phyloP scores from a whole-genome alignment of 2,888 invertebrate species.

The Abscondita cerata region DNA sequence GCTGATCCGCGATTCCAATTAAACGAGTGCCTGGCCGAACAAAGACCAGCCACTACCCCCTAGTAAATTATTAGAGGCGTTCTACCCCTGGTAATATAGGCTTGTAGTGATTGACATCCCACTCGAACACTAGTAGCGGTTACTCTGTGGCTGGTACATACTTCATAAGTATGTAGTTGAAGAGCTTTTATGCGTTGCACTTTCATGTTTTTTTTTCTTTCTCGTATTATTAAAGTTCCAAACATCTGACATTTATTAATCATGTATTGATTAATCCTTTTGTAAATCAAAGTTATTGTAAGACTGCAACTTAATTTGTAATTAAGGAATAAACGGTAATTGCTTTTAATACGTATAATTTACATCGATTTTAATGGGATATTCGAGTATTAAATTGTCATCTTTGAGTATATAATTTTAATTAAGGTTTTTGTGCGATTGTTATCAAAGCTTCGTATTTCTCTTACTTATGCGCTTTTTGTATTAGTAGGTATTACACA shows the following conservation, averaged over 20 bases:
- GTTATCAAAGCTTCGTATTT: too few species aligned
- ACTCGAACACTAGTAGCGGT: conserved; percentile 45
- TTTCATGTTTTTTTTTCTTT: conserved; percentile 7
- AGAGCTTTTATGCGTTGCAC: conserved; percentile 5
- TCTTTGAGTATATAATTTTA: too few species aligned
- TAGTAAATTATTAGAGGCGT: conserved; percentile 49
- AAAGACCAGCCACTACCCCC: conserved; percentile 47
- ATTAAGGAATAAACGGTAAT: too few species aligned
- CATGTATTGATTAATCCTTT: neutral
- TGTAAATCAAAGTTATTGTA: neutral
- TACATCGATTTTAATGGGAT: too few species aligned
- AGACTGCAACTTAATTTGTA: too few species aligned
- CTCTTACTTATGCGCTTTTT: too few species aligned
- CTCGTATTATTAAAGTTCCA: neutral
- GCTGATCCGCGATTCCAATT: conserved; percentile 59
- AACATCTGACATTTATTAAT: conserved; percentile 10
- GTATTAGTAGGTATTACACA: too few species aligned
- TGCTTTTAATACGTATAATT: too few species aligned
- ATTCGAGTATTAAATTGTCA: too few species aligned
- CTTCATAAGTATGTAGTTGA: neutral
- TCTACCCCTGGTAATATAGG: conserved; percentile 46
- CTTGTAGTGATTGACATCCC: conserved; percentile 46
- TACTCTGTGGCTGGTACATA: conserved; percentile 37
- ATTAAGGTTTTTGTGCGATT: too few species aligned
- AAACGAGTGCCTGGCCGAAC: conserved; percentile 53